Conservation (phyloP, 2,797 vertebrate species). For the Halcyon leucocephala region DNA sequence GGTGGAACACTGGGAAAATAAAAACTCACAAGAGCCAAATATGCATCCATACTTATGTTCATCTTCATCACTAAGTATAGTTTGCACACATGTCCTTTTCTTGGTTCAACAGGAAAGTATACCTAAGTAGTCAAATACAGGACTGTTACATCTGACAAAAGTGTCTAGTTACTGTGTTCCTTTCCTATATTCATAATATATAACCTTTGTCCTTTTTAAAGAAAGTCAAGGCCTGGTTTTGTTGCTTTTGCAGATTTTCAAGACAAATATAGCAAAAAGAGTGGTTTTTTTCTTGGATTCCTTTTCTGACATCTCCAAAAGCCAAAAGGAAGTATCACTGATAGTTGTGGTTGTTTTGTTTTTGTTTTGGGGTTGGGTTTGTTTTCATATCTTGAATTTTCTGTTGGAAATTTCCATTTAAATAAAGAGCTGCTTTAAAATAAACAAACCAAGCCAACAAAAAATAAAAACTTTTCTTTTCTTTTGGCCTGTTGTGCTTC, state of each 20-base stretch:
- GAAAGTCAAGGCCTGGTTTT: neutral
- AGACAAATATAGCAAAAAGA: neutral
- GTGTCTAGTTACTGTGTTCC: neutral
- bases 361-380: no score
- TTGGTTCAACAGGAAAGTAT: neutral
- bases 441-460: no score
- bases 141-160: neutral
- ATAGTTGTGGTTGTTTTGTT: neutral
- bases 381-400: neutral
- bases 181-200: neutral
- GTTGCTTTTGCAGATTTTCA: neutral
- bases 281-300: neutral
- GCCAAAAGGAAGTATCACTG: neutral
- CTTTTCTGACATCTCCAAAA: neutral
- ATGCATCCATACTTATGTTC: neutral
- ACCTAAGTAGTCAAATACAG: neutral
- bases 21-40: neutral
- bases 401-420: neutral
- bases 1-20: neutral
- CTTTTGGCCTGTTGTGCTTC: fast-evolving
- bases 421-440: neutral
- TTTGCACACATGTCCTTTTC: fast-evolving
- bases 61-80: neutral
- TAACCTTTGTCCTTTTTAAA: neutral
- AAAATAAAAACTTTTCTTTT: neutral